Evolutionary conservation across 2,888 invertebrate genomes (phyloP), one percentile per base, ranked within the genome.

Genomic region (Anthoptus insignis): DNA sequence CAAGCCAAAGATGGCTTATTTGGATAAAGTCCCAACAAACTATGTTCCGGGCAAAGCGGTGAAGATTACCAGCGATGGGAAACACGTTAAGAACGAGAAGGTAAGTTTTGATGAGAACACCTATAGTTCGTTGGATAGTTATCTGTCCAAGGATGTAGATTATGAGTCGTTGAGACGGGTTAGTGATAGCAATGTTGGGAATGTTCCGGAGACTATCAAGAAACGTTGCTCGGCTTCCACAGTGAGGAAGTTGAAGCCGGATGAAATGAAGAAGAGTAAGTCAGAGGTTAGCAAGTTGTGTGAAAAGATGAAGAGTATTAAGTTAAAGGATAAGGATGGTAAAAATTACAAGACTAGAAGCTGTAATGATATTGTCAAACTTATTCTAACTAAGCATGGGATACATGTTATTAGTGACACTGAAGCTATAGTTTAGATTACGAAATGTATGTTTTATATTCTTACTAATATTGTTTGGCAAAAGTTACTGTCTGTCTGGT

Each of bases 371-470:
- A 94, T 96, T 45, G 96, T 97, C 8, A 94, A 96, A 78, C 94
- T 97, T 87, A 96, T 97, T 76, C 91, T 97, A 73, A 96, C 96
- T 2, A 96, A 96, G 81, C 96, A 97, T 79, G 97, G 97, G 1
- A 96, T 97, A 73, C 96, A 96, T 84, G 96, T 97, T 57, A 96
- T 97, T 50, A 97, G 97, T 76, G 97, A 97, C 78, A 96, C 96
- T 14, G 97, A 97, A 81, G 97, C 96, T 68, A 96, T 96, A 54
- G 96, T 96, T 57, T 92, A 39, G 54, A 14, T 34, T 4, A n/a
- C n/a, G n/a, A n/a, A n/a, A n/a, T n/a, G n/a, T n/a, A n/a, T n/a
- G n/a, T n/a, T n/a, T n/a, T n/a, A n/a, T n/a, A n/a, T n/a, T n/a
- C n/a, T n/a, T n/a, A n/a, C n/a, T n/a, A n/a, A n/a, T n/a, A n/a